Evolutionary conservation across 2,888 invertebrate species (phyloP), one percentile per base, ranked within the genome.

Genomic region (Drosophila greeni): DNA sequence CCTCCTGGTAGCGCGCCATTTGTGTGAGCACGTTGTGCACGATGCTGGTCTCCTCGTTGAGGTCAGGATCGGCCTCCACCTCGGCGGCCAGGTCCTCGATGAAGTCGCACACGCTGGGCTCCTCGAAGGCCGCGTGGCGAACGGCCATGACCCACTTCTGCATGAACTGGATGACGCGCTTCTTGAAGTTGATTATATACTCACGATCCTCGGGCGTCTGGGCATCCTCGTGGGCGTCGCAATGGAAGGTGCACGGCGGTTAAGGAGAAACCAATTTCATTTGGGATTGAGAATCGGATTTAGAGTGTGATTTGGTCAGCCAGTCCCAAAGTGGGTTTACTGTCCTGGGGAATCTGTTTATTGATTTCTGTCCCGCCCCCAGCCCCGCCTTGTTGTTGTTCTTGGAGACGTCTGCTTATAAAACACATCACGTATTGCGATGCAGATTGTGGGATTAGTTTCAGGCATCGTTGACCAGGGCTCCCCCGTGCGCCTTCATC

Each of bases 91-190:
- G 87, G 80, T 95, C 94, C 91, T 94, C 93, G 40, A 95, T 90
- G 86, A 95, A 95, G 76, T 92, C 92, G 78, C 92, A 91, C 23
- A 94, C 92, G 33, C 91, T 91, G 18, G 92, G 91, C 86, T 95
- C 94, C 78, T 94, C 93, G 82, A 94, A 93, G 70, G 95, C 94
- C 3, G 93, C 93, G 81, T 93, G 92, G 6, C 93, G 90, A 51
- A 94, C 92, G 5, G 94, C 92, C 72, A 91, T 90, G 42, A 93
- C 92, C 95, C 95, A 95, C 77, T 92, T 91, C 79, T 93, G 92
- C 53, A 95, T 92, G 88, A 95, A 95, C 75, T 93, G 92, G 45
- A 95, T 92, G 14, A 95, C 95, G 67, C 94, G 91, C 76, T 93
- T 90, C 87, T 94, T 94, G 84, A 93, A 93, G 59, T 92, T 91